Conservation (phyloP, 2,797 vertebrate genomes). For the Tangara arthus region DNA sequence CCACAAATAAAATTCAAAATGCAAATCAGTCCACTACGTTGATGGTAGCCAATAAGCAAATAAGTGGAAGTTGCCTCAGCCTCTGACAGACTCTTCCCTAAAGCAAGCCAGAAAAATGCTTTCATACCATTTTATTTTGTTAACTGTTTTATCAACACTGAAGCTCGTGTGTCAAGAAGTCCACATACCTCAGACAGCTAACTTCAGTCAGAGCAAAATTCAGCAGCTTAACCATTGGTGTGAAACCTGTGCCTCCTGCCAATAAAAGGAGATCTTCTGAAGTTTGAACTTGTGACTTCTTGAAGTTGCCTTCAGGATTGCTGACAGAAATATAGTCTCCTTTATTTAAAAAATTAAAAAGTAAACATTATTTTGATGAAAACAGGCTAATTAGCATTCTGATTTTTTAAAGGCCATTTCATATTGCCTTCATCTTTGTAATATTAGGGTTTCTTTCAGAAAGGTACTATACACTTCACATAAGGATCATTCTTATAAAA, state of each 20-base stretch:
- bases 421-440: background rate
- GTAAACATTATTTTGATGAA: background rate
- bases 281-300: constrained; percentile 75
- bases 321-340: constrained; percentile 85
- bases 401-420: background rate
- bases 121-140: background rate
- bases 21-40: background rate
- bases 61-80: background rate
- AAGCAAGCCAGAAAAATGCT: background rate
- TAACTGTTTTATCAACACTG: background rate
- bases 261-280: constrained; percentile 88
- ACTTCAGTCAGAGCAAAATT: constrained; percentile 74
- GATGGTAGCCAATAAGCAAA: background rate
- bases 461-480: background rate
- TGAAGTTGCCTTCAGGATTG: constrained; percentile 87
- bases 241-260: constrained; percentile 94
- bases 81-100: background rate
- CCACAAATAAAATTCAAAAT: background rate
- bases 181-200: constrained; percentile 78
- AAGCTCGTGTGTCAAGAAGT: background rate
- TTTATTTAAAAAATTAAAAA: constrained; percentile 43
- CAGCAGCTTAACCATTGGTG: constrained; percentile 91
- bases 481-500: background rate
- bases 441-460: background rate
- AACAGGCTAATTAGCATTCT: background rate